Evolutionary conservation across 2,888 invertebrate genomes (phyloP), one percentile per base, ranked within the genome.

Genomic region (Athalia circularis): DNA sequence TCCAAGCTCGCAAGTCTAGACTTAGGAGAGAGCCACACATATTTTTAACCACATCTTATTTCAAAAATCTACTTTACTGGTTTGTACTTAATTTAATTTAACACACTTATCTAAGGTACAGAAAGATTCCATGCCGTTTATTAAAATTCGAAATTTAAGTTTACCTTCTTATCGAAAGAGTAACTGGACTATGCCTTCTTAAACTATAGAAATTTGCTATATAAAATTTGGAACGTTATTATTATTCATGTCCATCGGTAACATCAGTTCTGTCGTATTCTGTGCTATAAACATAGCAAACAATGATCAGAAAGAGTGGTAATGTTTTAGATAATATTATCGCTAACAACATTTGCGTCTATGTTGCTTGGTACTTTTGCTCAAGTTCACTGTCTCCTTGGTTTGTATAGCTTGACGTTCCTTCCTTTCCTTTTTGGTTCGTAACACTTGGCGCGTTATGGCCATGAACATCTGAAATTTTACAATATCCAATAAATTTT

Each of bases 341-440:
- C 82, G 88, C 88, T 90, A 90, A 90, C 90, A 90, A 85, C 90
- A 90, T 84, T 88, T 88, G 84, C 89, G 89, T 82, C 88, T 88
- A 75, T 75, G 92, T 89, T 93, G 93, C 87, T 92, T 92, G 88
- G 93, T 92, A 87, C 91, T 92, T 91, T 93, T 95, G 86, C 94
- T 92, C 89, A 96, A 90, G 91, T 95, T 94, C 80, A 96, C 95
- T 79, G 94, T 95, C 87, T 95, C 95, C 81, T 89, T 91, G 78
- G 90, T 90, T 80, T 93, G 92, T 86, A 93, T 94, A 82, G 94
- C 93, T 91, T 95, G 95, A 87, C 95, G 92, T 89, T 95, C 95
- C 88, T 94, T 94, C 92, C 94, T 93, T 90, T 95, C 95, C 90
- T 95, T 94, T 92, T 98, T 98, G 81, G 96, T 95, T 89, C 94